Conservation (phyloP, 2,888 invertebrate species). For the Caenorhabditis doughertyi region DNA sequence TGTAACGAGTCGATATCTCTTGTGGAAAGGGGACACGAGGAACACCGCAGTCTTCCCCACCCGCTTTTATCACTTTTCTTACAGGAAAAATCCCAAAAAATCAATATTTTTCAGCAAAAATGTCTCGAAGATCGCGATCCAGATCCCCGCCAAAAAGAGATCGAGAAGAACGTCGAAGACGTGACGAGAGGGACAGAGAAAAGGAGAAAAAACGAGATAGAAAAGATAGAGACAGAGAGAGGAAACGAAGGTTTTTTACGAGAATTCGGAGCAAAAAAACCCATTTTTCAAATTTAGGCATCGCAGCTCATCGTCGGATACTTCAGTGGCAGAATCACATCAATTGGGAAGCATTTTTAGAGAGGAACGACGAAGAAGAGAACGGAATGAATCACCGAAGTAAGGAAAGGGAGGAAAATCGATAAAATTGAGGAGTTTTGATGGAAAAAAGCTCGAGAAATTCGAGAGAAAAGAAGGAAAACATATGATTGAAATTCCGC, state of each 20-base stretch:
- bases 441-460: not conserved
- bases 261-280: not conserved
- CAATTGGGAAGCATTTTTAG: conserved; percentile 69
- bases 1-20: no score
- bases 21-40: no score
- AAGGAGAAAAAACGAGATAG: conserved; percentile 46
- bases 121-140: conserved; percentile 4
- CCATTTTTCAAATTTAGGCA: conserved; percentile 48
- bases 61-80: not conserved
- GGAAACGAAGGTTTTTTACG: conserved; percentile 10
- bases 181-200: conserved; percentile 59
- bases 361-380: conserved; percentile 60
- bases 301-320: conserved; percentile 64
- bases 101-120: not conserved
- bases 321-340: conserved; percentile 60
- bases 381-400: conserved; percentile 55
- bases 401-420: no score
- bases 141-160: conserved; percentile 48
- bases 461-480: no score
- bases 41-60: no score
- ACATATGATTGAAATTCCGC: no score
- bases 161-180: conserved; percentile 54
- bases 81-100: not conserved
- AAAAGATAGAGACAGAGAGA: conserved; percentile 43
- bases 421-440: not conserved